Evolutionary conservation across 2,888 invertebrate genomes (phyloP).

Genomic region (Sycophila texana): DNA sequence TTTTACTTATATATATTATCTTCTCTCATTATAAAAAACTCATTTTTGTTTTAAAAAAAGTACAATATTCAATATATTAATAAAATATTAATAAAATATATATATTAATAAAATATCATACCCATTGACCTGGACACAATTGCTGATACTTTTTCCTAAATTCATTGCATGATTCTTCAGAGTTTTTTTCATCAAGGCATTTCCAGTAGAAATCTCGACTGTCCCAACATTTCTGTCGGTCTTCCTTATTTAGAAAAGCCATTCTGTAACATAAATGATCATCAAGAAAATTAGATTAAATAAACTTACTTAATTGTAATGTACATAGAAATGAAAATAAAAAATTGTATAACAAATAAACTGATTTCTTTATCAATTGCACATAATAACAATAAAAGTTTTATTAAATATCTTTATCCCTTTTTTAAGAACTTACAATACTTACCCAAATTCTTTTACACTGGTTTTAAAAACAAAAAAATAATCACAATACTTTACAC

Average conservation of each 20-base stretch:
- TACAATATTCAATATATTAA: too few relatives aligned
- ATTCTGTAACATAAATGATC: constrained; percentile 75
- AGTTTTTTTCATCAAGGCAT: constrained; percentile 85
- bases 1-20: not conserved
- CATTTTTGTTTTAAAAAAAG: constrained; percentile 1
- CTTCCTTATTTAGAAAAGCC: constrained; percentile 89
- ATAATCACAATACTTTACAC: constrained; percentile 48
- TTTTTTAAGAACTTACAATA: constrained; percentile 22
- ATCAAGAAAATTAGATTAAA: constrained; percentile 4
- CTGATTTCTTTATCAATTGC: not conserved
- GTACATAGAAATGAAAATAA: constrained; percentile 2
- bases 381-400: not conserved
- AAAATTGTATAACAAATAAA: constrained; percentile 9
- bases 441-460: constrained; percentile 41
- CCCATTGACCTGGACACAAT: constrained; percentile 90
- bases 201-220: constrained; percentile 92
- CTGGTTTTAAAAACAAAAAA: constrained; percentile 24
- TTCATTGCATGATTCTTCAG: constrained; percentile 83
- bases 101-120: constrained; percentile 67
- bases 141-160: constrained; percentile 86
- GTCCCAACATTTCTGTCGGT: constrained; percentile 89
- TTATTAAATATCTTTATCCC: constrained; percentile 12
- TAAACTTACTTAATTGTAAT: not conserved
- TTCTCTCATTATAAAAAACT: not conserved
- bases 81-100: constrained; percentile 49